phyloP scores from a whole-genome alignment of 2,797 vertebrate species.

The Jordanella pulchra region DNA sequence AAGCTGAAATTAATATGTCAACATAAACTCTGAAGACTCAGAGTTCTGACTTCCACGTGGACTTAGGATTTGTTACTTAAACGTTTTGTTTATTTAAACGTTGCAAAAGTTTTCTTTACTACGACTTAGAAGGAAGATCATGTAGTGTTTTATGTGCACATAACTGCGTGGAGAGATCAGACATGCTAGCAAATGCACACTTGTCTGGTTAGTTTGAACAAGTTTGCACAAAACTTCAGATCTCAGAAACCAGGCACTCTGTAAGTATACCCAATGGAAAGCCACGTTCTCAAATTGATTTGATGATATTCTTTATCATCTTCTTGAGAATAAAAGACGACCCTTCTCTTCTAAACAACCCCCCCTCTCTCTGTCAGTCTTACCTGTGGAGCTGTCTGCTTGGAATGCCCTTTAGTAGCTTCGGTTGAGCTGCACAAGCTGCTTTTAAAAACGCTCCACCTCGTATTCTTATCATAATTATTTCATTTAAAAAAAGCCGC shows the following conservation, averaged over 20 bases:
- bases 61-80: no score
- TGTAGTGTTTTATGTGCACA: not conserved
- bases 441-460: constrained; percentile 28
- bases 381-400: constrained; percentile 69
- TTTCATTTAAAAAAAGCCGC: not conserved
- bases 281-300: not conserved
- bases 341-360: not conserved
- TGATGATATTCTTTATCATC: not conserved
- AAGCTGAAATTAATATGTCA: not conserved
- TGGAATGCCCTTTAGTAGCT: constrained; percentile 39
- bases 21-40: no score
- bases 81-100: no score
- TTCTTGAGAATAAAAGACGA: not conserved
- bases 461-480: constrained; percentile 66
- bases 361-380: constrained; percentile 6
- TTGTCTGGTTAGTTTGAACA: not conserved
- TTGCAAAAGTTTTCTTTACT: no score
- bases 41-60: no score
- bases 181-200: not conserved
- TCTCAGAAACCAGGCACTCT: not conserved
- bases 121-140: not conserved
- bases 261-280: no score
- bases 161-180: not conserved
- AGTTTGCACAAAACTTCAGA: not conserved
- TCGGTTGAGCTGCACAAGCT: constrained; percentile 31